These are phyloP conservation scores for Troides oblongomaculatus DNA, from an alignment of 2,888 invertebrate genomes.

Conservation along the genomic window DNA sequence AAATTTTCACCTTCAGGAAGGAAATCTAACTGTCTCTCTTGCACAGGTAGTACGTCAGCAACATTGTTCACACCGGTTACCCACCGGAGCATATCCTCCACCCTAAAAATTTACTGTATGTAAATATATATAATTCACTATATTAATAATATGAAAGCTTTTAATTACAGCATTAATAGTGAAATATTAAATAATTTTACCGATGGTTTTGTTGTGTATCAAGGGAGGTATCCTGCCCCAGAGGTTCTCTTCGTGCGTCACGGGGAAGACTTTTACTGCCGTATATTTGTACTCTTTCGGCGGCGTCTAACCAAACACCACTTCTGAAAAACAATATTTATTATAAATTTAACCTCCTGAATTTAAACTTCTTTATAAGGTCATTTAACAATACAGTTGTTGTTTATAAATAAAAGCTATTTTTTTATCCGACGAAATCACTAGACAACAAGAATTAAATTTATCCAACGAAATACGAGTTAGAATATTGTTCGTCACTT, in stretches of 20 bases:
- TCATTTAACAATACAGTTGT: background rate
- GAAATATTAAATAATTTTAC: slow-evolving; percentile 40
- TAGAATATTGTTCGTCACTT: no score
- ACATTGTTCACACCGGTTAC: slow-evolving; percentile 75
- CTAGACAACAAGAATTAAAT: no score
- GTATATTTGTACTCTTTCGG: slow-evolving; percentile 82
- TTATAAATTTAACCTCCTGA: background rate
- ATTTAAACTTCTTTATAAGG: background rate
- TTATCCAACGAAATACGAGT: no score
- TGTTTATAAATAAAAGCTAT: background rate
- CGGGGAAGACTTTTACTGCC: slow-evolving; percentile 88
- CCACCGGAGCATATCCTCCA: slow-evolving; percentile 77
- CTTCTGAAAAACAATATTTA: slow-evolving; percentile 60
- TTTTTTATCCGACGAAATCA: no score
- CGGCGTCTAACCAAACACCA: slow-evolving; percentile 90
- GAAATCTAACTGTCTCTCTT: slow-evolving; percentile 73
- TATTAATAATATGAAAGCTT: no score
- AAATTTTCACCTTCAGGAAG: slow-evolving; percentile 65
- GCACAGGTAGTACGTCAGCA: slow-evolving; percentile 62
- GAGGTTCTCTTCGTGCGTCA: slow-evolving; percentile 90
- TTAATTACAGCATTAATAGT: background rate
- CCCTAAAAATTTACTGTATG: slow-evolving; percentile 46
- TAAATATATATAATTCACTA: no score
- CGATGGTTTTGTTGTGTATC: slow-evolving; percentile 70
- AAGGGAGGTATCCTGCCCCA: slow-evolving; percentile 87